A percentile compares a stretch with the other conserved stretches of the same genome.
Conservation (phyloP, 2,888 invertebrate genomes). For the Anoplius nigerrimus region DNA sequence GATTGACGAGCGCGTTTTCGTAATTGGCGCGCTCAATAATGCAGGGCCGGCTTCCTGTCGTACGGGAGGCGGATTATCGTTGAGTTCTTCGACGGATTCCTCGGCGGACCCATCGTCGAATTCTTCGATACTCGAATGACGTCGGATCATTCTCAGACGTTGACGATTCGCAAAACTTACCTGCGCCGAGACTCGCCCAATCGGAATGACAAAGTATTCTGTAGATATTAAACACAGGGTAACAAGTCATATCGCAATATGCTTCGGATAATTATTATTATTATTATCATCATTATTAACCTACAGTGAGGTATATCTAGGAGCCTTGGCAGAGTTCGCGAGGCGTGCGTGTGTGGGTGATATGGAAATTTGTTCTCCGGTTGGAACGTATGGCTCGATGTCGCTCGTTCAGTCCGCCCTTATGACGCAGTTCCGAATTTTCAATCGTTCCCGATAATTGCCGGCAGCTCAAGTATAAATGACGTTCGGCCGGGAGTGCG, state of each 20-base stretch:
- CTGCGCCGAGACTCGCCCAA: slow-evolving; percentile 5
- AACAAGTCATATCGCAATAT: slow-evolving; percentile 69
- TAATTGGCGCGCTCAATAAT: too few relatives aligned
- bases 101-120: too few relatives aligned
- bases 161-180: slow-evolving; percentile 1
- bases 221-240: slow-evolving; percentile 69
- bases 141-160: background rate
- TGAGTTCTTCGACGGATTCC: too few relatives aligned
- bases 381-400: background rate
- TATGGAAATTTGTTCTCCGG: background rate
- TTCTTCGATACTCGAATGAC: too few relatives aligned
- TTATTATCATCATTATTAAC: slow-evolving; percentile 12
- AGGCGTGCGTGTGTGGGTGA: slow-evolving; percentile 33
- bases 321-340: slow-evolving; percentile 43
- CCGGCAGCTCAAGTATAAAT: too few relatives aligned
- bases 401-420: background rate
- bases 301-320: slow-evolving; percentile 40
- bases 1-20: too few relatives aligned
- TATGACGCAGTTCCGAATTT: too few relatives aligned
- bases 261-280: slow-evolving; percentile 54
- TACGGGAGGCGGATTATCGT: too few relatives aligned
- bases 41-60: background rate
- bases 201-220: slow-evolving; percentile 55
- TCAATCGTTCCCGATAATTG: too few relatives aligned
- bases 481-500: too few relatives aligned